Base-by-base conservation (phyloP, 1,140 invertebrate species). In the Alviniconcha marisindica region DNA sequence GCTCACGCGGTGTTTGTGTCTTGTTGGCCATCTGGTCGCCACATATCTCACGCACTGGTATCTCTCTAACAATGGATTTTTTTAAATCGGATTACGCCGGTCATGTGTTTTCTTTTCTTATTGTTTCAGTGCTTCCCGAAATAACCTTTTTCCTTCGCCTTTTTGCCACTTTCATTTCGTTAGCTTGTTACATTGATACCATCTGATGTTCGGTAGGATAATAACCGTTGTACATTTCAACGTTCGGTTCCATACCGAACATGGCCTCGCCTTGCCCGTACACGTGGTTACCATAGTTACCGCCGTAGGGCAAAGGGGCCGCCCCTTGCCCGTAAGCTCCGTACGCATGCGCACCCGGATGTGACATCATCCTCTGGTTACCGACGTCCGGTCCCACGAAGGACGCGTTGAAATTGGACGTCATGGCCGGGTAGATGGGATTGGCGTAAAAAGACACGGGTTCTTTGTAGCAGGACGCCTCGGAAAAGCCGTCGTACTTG, bases 181-280 rank as follows among this genome's bases (percentile, higher is more conserved):
- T n/a, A n/a, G n/a, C n/a, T n/a, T n/a, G 24, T 80, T 40, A 80
- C 77, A 80, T 80, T 12, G 51, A 18, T 0, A 80, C 77, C 56
- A 80, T 66, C 60, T 63, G 77, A 28, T 66, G 36, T 15, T 80
- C 77, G n/a, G 31, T 60, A n/a, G 77, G n/a, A n/a, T 66, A 80
- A 24, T 71, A 71, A 40, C 66, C 66, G 73, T 31, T 44, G 60
- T 44, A 80, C 77, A 80, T 44, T 12, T 80, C 77, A 33, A 7
- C 54, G 10, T 24, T n/a, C 21, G 24, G 42, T 12, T 5, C 36
- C 31, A n/a, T 31, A 38, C 77, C 42, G n/a, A 60, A 56, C 77
- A 78, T 60, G 33, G n/a, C 48, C 14, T 76, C 73, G 2, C 21
- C 36, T 2, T 54, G 77, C 2, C 51, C 28, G 33, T 78, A 77